A percentile compares a stretch with the other conserved stretches of the same genome.
Conservation (phyloP, 2,797 vertebrate species). For the Tadarida brasiliensis region DNA sequence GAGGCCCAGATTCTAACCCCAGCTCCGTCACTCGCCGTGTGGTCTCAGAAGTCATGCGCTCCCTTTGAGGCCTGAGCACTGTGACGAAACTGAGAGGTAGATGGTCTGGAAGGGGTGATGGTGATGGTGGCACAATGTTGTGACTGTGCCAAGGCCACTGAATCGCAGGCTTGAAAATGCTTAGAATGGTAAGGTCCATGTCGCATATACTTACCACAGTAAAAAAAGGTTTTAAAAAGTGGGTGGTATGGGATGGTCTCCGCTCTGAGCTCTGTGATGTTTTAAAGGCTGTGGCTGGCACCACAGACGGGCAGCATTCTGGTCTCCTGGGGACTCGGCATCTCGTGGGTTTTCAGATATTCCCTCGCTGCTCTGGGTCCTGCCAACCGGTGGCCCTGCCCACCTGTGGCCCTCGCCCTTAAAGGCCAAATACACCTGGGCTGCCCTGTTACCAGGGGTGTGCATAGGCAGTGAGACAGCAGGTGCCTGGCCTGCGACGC, state of each 20-base stretch:
- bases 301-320: not conserved
- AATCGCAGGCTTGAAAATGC: not conserved
- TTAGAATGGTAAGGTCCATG: not conserved
- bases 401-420: not conserved
- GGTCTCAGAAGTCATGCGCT: not conserved
- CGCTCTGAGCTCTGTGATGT: not conserved
- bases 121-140: not conserved
- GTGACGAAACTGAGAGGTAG: not conserved
- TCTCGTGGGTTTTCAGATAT: not conserved
- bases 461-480: not conserved
- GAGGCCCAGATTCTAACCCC: not conserved
- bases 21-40: not conserved
- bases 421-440: not conserved
- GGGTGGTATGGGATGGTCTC: not conserved
- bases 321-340: not conserved
- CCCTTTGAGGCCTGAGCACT: not conserved
- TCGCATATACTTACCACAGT: not conserved
- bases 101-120: not conserved
- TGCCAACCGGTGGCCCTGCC: not conserved
- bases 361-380: not conserved
- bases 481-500: not conserved
- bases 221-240: not conserved
- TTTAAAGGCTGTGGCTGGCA: conserved; percentile 2
- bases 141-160: not conserved
- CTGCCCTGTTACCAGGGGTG: not conserved